Base-by-base conservation (phyloP, 1,140 invertebrate genomes). In the Philaenus spumarius region DNA sequence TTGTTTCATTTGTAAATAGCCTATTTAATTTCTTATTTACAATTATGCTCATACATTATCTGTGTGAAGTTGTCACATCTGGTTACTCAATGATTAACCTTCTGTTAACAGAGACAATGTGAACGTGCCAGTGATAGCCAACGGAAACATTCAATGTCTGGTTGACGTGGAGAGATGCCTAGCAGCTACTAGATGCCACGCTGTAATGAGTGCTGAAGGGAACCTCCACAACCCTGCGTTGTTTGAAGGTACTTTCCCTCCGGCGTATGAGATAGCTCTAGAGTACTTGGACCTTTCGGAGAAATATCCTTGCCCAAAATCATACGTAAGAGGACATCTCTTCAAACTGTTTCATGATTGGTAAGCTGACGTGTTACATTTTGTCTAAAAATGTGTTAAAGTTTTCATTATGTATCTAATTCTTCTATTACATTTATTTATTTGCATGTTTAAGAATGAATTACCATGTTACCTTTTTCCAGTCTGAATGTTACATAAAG, bases 271-370 rank as follows among this genome's bases (percentile, higher is more conserved):
- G 65, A 85, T 95, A 66, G 91, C 90, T 3, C 68, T 82, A 17
- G 93, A 98, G 70, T 99, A 99, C 75, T 75, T 99, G 40, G 80
- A 91, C 47, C 73, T 95, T 39, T 87, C 87, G 0, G 80, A 90
- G 59, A 71, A 82, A 64, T 89, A 95, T 77, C 90, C 95, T 7
- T 95, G 93, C 67, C 90, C 90, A n/a, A 72, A 86, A 37, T 93
- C 92, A 6, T 96, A 86, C 68, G 83, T 94, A 20, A 79, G 96
- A 64, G 96, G 95, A 6, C 97, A 99, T 77, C 73, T 98, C 2
- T 99, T 99, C 73, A 98, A 98, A 80, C 76, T 99, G 55, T 94
- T 95, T 69, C 94, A 98, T 73, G 91, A 97, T 73, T 82, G 89
- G 93, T 97, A 82, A 80, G 84, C 5, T n/a, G n/a, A n/a, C n/a